A percentile compares a stretch with the other conserved stretches of the same genome.
Evolutionary conservation across 2,888 invertebrate species (phyloP).

Genomic region (Pheosia tremula): DNA sequence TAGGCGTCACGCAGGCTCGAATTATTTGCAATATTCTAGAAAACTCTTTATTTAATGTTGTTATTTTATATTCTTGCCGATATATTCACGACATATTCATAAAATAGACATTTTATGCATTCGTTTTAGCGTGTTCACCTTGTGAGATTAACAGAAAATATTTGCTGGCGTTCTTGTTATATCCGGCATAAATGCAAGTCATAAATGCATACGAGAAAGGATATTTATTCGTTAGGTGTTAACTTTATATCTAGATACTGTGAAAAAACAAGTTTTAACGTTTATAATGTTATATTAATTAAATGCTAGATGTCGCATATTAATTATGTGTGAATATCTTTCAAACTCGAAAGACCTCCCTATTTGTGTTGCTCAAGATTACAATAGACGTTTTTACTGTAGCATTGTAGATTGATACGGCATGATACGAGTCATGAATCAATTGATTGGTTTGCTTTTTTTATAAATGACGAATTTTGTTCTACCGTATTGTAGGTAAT

Average conservation of each 20-base stretch:
- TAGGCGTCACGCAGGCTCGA: conserved; percentile 13
- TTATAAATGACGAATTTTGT: conserved; percentile 1
- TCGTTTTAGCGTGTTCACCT: conserved; percentile 16
- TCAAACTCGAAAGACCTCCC: neutral
- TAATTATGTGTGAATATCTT: conserved; percentile 1
- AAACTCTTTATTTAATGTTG: neutral
- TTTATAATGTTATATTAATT: neutral
- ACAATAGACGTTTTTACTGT: conserved; percentile 5
- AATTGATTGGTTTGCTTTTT: conserved; percentile 2
- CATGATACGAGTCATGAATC: conserved; percentile 8
- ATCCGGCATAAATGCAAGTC: conserved; percentile 25
- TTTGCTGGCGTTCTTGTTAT: conserved; percentile 15
- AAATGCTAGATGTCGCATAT: neutral
- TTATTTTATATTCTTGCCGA: conserved; percentile 5
- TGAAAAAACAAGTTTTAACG: neutral
- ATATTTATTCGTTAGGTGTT: conserved; percentile 11
- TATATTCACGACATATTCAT: neutral
- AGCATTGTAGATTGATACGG: conserved; percentile 5
- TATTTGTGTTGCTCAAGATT: conserved; percentile 4
- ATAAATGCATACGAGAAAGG: conserved; percentile 13
- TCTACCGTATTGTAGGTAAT: neutral
- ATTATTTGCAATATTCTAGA: neutral
- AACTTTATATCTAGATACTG: neutral
- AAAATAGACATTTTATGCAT: conserved; percentile 7
- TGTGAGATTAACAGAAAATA: conserved; percentile 18